Conservation (phyloP, 1,140 invertebrate genomes). For the Cheumatopsyche charites region DNA sequence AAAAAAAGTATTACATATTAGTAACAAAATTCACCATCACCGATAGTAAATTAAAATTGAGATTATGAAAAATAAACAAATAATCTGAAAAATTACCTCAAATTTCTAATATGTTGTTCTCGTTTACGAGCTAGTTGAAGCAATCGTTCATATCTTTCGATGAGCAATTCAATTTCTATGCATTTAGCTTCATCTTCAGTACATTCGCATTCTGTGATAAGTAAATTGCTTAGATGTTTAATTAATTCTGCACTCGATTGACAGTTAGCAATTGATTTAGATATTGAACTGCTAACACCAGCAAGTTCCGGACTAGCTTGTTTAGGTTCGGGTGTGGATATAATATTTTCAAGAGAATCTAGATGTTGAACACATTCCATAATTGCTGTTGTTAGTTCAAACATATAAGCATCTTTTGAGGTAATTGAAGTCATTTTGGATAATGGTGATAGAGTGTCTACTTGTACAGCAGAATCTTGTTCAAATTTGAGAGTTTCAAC, state of each 20-base stretch:
- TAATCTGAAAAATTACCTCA: slow-evolving; percentile 63
- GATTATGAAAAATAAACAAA: background rate
- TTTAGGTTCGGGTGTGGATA: slow-evolving; percentile 61
- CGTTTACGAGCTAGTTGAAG: slow-evolving; percentile 73
- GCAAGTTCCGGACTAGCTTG: slow-evolving; percentile 62
- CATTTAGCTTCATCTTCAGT: slow-evolving; percentile 69
- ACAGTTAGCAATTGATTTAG: slow-evolving; percentile 71
- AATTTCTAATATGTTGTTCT: slow-evolving; percentile 74
- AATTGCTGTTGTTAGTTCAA: slow-evolving; percentile 73
- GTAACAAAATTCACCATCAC: slow-evolving; percentile 2
- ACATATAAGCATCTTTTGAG: slow-evolving; percentile 78
- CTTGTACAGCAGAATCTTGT: slow-evolving; percentile 76
- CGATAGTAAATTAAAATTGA: background rate
- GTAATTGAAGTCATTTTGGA: slow-evolving; percentile 67
- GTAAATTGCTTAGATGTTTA: slow-evolving; percentile 74
- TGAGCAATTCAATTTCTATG: slow-evolving; percentile 69
- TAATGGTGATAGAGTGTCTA: slow-evolving; percentile 70
- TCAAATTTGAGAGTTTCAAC: slow-evolving; percentile 79
- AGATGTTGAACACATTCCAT: slow-evolving; percentile 66
- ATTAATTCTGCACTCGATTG: slow-evolving; percentile 78
- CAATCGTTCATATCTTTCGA: slow-evolving; percentile 71
- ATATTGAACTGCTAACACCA: slow-evolving; percentile 63
- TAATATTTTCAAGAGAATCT: slow-evolving; percentile 61
- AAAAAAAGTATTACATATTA: slow-evolving; percentile 48
- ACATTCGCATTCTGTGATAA: slow-evolving; percentile 75